A percentile compares a stretch with the other conserved stretches of the same genome.
Conservation (phyloP, 2,888 invertebrate genomes). For the Aelia acuminata region DNA sequence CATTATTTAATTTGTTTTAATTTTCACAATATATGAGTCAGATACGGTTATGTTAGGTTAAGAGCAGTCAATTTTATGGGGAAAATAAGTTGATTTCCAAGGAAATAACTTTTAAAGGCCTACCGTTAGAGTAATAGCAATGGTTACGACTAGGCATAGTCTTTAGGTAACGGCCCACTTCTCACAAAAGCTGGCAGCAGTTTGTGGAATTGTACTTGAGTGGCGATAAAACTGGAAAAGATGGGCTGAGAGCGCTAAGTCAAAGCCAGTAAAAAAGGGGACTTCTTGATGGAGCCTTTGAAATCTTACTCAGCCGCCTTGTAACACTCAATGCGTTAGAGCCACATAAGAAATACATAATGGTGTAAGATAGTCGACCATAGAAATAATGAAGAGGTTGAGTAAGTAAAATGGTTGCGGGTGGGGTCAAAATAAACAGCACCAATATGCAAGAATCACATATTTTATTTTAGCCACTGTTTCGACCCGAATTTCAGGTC, state of each 20-base stretch:
- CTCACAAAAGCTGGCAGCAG: neutral
- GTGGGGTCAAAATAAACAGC: too few species aligned
- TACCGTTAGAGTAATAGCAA: neutral
- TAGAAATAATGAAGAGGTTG: too few species aligned
- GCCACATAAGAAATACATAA: too few species aligned
- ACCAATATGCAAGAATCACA: too few species aligned
- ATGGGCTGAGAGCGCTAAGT: neutral
- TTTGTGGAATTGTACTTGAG: slow-evolving; percentile 13
- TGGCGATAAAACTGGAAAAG: slow-evolving; percentile 10
- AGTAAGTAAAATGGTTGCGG: too few species aligned
- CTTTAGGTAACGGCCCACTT: neutral
- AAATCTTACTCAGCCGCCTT: neutral
- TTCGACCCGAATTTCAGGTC: too few species aligned
- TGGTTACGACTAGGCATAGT: neutral
- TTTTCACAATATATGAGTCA: too few species aligned
- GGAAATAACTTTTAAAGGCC: neutral
- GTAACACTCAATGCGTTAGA: neutral
- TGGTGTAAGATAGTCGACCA: too few species aligned
- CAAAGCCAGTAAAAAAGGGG: neutral
- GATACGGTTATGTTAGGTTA: too few species aligned
- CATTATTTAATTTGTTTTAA: too few species aligned
- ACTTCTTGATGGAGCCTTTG: slow-evolving; percentile 10
- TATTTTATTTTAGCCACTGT: too few species aligned
- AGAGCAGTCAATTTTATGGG: neutral
- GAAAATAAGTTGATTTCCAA: neutral